These are phyloP conservation scores for Azemiops feae DNA, from an alignment of 2,113 vertebrate species.

Conservation along the genomic window DNA sequence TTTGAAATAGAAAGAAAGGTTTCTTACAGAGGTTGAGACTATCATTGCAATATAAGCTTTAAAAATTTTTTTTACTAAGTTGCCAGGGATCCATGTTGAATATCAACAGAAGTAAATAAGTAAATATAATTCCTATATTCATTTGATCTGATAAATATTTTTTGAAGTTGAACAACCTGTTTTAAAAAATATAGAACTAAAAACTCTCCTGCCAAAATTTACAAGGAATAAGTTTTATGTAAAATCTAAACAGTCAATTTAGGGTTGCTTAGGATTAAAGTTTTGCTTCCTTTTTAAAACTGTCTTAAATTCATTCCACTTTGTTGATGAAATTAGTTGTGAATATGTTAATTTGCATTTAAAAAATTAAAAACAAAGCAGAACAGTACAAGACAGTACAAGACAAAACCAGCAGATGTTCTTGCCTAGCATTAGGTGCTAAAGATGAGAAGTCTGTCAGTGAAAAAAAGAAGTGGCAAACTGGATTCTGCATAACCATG, in stretches of 20 bases:
- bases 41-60: not conserved
- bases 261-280: not conserved
- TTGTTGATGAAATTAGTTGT: not conserved
- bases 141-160: not conserved
- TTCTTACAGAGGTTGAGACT: not conserved
- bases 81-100: no score
- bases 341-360: not conserved
- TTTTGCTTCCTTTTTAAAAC: not conserved
- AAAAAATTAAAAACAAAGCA: not conserved
- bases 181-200: not conserved
- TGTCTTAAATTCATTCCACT: not conserved
- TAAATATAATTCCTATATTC: not conserved
- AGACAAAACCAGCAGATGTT: not conserved
- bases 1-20: not conserved
- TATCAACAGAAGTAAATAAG: no score
- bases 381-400: not conserved
- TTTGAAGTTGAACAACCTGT: not conserved
- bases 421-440: not conserved
- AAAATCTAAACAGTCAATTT: not conserved
- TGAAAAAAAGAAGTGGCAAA: not conserved
- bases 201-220: not conserved
- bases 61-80: not conserved
- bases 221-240: not conserved
- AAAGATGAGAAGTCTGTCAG: not conserved
- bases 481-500: not conserved